Evolutionary conservation across 2,888 invertebrate species (phyloP), one percentile per base, ranked within the genome.

Genomic region (Linnaemya tessellans): DNA sequence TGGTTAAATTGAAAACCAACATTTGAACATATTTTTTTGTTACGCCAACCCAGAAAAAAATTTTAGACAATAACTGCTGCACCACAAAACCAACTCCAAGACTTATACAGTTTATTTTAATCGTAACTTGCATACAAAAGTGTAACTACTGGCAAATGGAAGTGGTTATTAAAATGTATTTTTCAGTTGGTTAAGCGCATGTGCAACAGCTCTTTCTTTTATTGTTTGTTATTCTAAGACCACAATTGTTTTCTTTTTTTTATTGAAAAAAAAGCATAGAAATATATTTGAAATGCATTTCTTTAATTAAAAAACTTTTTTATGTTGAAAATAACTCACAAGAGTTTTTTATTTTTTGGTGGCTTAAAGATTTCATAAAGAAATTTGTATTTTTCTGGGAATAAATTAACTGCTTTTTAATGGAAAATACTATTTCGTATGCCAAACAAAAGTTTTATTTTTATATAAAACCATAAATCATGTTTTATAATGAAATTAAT

Each of bases 181-280:
- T 81, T 70, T 62, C 70, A 70, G 64, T 82, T 82, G 64, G 68
- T 58, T 75, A 38, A 70, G 64, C 75, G 75, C 75, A 81, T 81
- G 62, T 38, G 75, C 70, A 70, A n/a, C 9, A 38, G n/a, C 75
- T 62, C 38, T 81, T 77, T 51, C 30, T 68, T 80, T 80, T 43
- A 68, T 51, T 70, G 62, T 18, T 51, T 70, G 62, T 18, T 41
- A 60, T 78, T 51, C 49, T 25, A 18, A 20, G 25, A 70, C 78
- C 78, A 20, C 78, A 79, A 80, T 49, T 65, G 35, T 43, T 64
- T 54, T 43, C 22, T 62, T 62, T 30, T 30, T 25, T 43, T n/a
- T 3, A n/a, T 35, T 54, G 13, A 68, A 51, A 38, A 54, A 30
- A 64, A 41, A 22, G 10, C n/a, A 25, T 46, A 20, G 15, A 22